Conservation (phyloP, 2,797 vertebrate species). For the Catharus ustulatus region DNA sequence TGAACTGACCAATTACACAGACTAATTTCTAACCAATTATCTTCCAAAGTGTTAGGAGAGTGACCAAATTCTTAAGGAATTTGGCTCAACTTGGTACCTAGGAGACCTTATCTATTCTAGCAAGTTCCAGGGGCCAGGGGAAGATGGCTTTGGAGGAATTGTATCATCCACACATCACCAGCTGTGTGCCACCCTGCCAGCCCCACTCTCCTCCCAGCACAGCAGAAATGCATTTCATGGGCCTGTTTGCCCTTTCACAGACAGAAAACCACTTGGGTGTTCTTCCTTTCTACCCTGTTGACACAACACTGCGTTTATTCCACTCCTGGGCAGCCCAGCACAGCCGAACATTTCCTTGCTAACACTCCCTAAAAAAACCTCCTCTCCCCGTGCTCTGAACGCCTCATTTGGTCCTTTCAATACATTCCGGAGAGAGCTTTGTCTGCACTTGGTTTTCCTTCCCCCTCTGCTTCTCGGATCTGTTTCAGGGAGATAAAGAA, state of each 20-base stretch:
- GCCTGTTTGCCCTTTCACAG: not conserved
- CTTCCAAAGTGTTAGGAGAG: too few species aligned
- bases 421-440: conserved; percentile 26
- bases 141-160: too few species aligned
- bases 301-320: not conserved
- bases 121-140: too few species aligned
- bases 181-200: not conserved
- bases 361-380: not conserved
- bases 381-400: conserved; percentile 9
- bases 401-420: conserved; percentile 3
- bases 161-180: not conserved
- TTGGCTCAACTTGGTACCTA: too few species aligned
- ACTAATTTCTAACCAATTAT: too few species aligned
- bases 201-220: not conserved
- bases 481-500: conserved; percentile 65
- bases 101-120: too few species aligned
- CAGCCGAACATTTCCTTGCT: conserved; percentile 12
- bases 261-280: not conserved
- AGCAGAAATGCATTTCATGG: not conserved
- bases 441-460: not conserved
- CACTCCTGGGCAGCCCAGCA: not conserved
- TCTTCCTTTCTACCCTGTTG: not conserved
- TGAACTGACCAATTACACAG: too few species aligned
- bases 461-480: not conserved
- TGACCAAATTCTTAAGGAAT: too few species aligned